Conservation (phyloP, 2,113 vertebrate species). For the Sinocyclocheilus anophthalmus region DNA sequence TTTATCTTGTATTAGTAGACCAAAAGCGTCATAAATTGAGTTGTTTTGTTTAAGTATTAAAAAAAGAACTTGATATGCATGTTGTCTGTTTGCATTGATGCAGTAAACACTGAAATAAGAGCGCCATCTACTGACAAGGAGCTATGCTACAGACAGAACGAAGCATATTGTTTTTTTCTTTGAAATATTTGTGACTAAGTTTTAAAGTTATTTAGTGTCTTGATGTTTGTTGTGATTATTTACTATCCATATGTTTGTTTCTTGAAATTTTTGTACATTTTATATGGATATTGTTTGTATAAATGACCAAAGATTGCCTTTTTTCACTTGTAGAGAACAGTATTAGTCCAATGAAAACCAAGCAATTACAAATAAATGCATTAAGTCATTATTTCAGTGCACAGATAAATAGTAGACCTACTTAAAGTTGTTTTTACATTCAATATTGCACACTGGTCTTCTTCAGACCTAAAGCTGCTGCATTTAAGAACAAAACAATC, state of each 20-base stretch:
- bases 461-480: neutral
- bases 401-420: neutral
- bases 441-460: neutral
- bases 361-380: neutral
- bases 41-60: neutral
- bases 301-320: neutral
- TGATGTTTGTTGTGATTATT: neutral
- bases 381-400: neutral
- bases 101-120: neutral
- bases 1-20: too few species aligned
- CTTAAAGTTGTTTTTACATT: neutral
- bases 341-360: neutral
- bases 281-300: neutral
- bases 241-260: neutral
- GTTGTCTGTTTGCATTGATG: too few species aligned
- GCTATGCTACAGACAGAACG: too few species aligned
- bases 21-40: neutral
- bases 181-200: neutral
- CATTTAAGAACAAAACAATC: neutral
- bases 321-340: neutral
- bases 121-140: constrained; percentile 6
- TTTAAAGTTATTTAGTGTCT: neutral
- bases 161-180: neutral
- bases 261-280: neutral
- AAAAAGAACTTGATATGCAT: too few species aligned